Conservation (phyloP, 2,888 invertebrate genomes). For the Chrysolina oricalcia region DNA sequence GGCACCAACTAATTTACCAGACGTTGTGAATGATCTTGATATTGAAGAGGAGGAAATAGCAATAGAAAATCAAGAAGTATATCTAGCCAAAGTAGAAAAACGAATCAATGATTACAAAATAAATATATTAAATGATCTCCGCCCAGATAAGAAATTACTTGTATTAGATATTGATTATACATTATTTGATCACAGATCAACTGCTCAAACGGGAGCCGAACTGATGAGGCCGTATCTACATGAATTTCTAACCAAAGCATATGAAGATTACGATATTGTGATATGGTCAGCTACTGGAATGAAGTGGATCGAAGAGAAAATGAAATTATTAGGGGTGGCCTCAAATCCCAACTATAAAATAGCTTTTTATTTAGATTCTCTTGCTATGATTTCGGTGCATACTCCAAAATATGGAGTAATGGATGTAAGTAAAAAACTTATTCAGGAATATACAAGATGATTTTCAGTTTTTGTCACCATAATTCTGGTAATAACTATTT, state of each 20-base stretch:
- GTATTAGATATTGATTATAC: slow-evolving; percentile 98
- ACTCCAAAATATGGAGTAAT: slow-evolving; percentile 92
- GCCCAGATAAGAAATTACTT: slow-evolving; percentile 90
- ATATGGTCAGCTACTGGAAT: slow-evolving; percentile 99
- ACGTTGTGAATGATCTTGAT: slow-evolving; percentile 93
- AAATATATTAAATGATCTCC: slow-evolving; percentile 85
- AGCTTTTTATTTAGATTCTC: slow-evolving; percentile 91
- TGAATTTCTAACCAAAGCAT: slow-evolving; percentile 91
- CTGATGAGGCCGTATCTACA: slow-evolving; percentile 96
- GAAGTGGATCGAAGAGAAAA: slow-evolving; percentile 99
- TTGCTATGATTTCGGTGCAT: slow-evolving; percentile 96
- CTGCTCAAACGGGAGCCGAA: slow-evolving; percentile 89
- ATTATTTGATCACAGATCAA: slow-evolving; percentile 94
- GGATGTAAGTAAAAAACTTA: slow-evolving; percentile 78
- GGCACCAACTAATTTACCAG: slow-evolving; percentile 86
- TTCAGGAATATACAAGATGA: no score
- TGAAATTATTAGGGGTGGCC: slow-evolving; percentile 92
- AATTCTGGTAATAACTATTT: neutral
- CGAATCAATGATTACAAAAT: slow-evolving; percentile 89
- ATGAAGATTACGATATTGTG: slow-evolving; percentile 94
- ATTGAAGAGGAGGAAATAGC: slow-evolving; percentile 89
- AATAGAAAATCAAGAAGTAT: slow-evolving; percentile 79
- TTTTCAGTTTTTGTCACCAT: neutral
- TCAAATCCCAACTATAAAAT: slow-evolving; percentile 91
- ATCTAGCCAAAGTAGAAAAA: slow-evolving; percentile 87